Percentiles rank a stretch among this genome's conserved stretches.
These are phyloP conservation scores for Poicephalus gulielmi DNA, from an alignment of 2,113 vertebrate genomes.

Conservation along the genomic window DNA sequence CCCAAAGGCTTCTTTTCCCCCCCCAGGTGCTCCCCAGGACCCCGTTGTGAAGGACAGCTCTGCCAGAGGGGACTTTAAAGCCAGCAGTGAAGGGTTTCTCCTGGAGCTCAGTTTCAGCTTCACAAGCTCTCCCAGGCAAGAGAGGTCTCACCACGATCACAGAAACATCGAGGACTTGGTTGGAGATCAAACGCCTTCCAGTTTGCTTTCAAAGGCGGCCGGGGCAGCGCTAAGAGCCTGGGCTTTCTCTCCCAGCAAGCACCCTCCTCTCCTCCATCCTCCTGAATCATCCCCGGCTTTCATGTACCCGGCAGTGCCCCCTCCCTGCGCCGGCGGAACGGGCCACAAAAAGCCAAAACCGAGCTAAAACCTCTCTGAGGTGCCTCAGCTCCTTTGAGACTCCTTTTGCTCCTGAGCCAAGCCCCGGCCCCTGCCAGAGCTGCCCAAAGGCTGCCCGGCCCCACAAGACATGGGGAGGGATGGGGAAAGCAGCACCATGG, in stretches of 20 bases:
- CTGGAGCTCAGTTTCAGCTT: background rate
- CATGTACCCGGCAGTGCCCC: background rate
- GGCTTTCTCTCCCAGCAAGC: slow-evolving; percentile 4
- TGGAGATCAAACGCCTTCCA: background rate
- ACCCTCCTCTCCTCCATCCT: background rate
- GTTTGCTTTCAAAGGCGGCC: background rate
- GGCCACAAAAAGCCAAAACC: background rate
- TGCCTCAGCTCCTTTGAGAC: background rate
- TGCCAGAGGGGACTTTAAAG: background rate
- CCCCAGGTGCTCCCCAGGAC: accelerated
- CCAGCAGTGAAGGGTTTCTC: background rate
- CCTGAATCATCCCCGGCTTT: background rate
- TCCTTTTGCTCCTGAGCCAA: background rate
- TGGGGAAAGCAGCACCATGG: background rate
- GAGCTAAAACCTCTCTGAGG: background rate
- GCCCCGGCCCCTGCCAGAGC: background rate
- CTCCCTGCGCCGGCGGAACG: accelerated
- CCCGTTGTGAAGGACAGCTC: accelerated
- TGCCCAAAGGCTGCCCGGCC: background rate
- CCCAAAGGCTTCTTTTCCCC: background rate
- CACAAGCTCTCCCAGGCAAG: background rate
- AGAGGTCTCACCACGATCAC: background rate
- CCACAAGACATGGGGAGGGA: accelerated
- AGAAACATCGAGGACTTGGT: background rate
- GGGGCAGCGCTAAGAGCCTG: background rate